These are phyloP conservation scores for Chaenocephalus aceratus DNA, from an alignment of 2,113 vertebrate genomes.

Conservation along the genomic window DNA sequence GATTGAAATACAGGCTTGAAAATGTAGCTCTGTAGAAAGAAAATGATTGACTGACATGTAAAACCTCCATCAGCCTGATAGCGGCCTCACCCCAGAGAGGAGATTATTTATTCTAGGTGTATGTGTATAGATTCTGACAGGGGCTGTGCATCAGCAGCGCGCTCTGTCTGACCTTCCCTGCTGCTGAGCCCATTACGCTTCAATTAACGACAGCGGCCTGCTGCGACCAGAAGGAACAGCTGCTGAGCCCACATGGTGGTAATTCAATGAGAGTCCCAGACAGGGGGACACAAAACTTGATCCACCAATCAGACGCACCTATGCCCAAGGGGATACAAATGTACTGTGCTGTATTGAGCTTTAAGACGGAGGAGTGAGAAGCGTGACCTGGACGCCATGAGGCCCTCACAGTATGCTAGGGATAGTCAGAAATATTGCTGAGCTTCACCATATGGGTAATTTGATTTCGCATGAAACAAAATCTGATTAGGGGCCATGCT, in stretches of 20 bases:
- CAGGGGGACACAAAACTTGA: conserved; percentile 83
- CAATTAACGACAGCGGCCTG: conserved; percentile 90
- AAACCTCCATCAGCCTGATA: neutral
- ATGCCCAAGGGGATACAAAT: conserved; percentile 79
- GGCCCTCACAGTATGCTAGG: conserved; percentile 62
- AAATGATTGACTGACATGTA: neutral
- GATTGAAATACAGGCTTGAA: conserved; percentile 6
- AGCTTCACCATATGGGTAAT: conserved; percentile 75
- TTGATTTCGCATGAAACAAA: conserved; percentile 63
- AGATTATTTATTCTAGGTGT: conserved; percentile 36
- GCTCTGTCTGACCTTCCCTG: conserved; percentile 89
- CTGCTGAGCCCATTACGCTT: conserved; percentile 91
- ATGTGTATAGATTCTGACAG: conserved; percentile 73
- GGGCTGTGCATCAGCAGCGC: conserved; percentile 83
- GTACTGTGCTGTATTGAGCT: conserved; percentile 77
- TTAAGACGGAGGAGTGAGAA: conserved; percentile 40
- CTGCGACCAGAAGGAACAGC: conserved; percentile 90
- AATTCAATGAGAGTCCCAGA: conserved; percentile 89
- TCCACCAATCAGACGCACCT: conserved; percentile 80
- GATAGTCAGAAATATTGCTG: conserved; percentile 62
- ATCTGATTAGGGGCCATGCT: conserved; percentile 67
- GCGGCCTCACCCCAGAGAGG: conserved; percentile 1
- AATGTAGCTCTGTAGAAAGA: neutral
- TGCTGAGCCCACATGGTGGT: conserved; percentile 90
- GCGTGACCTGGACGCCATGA: conserved; percentile 68